phyloP scores from a whole-genome alignment of 92 coral and sea anemone species.

The Galaxea fascicularis region DNA sequence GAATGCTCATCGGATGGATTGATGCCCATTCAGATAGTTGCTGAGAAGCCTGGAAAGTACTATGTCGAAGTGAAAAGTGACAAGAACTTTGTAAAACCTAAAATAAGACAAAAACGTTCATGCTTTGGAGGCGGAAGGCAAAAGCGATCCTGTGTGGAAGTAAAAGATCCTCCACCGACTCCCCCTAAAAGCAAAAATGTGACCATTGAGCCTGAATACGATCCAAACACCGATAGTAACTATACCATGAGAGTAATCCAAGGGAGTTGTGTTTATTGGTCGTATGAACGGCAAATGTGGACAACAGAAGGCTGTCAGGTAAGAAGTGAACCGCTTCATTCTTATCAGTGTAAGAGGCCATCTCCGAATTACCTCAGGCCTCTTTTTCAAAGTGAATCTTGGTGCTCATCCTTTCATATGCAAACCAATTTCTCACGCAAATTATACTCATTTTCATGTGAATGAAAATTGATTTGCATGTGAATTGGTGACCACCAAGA shows the following conservation, averaged over 20 bases:
- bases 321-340: background rate
- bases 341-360: no score
- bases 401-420: no score
- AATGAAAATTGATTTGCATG: no score
- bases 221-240: conserved; percentile 22
- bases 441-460: no score
- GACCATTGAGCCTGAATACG: conserved; percentile 26
- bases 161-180: conserved; percentile 45
- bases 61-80: conserved; percentile 12
- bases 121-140: conserved; percentile 39
- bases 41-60: conserved; percentile 45
- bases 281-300: conserved; percentile 29
- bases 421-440: no score
- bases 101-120: conserved; percentile 41
- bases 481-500: no score
- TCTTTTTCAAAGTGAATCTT: no score
- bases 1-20: background rate
- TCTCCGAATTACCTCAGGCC: no score
- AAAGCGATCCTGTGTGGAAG: conserved; percentile 45
- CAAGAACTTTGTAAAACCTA: background rate
- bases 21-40: conserved; percentile 12
- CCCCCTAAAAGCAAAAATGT: conserved; percentile 26
- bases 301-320: conserved; percentile 56
- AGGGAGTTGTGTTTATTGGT: conserved; percentile 61
- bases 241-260: conserved; percentile 30